Percentiles rank a stretch among this genome's conserved stretches.
These are phyloP conservation scores for Thalpophila matura DNA, from an alignment of 2,888 invertebrate genomes.

Conservation along the genomic window DNA sequence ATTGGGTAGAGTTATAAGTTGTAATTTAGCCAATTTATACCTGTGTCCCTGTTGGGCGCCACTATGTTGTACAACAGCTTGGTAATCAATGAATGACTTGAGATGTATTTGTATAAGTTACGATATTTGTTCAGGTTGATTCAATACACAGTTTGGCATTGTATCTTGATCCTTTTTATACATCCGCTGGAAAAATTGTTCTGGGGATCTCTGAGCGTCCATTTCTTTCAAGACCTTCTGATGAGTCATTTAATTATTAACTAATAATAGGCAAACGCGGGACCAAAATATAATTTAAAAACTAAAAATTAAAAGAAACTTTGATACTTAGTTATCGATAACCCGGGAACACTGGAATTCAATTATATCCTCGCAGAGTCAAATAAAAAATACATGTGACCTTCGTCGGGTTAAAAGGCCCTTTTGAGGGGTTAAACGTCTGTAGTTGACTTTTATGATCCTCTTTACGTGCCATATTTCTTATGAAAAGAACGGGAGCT, in stretches of 20 bases:
- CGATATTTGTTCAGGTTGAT: background rate
- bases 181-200: too few species aligned
- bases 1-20: slow-evolving; percentile 8
- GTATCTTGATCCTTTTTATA: background rate
- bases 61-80: slow-evolving; percentile 28
- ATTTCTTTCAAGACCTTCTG: too few species aligned
- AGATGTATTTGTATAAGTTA: background rate
- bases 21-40: slow-evolving; percentile 7
- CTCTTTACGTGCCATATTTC: slow-evolving; percentile 37
- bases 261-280: too few species aligned
- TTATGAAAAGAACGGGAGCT: slow-evolving; percentile 12
- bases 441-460: slow-evolving; percentile 38
- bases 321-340: background rate
- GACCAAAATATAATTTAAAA: background rate
- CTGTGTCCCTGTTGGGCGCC: slow-evolving; percentile 60
- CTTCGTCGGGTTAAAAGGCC: slow-evolving; percentile 35
- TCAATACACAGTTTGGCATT: background rate
- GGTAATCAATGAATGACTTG: slow-evolving; percentile 25
- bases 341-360: slow-evolving; percentile 28
- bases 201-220: too few species aligned
- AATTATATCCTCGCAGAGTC: slow-evolving; percentile 34
- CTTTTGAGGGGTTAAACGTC: slow-evolving; percentile 32
- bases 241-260: too few species aligned
- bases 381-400: slow-evolving; percentile 33
- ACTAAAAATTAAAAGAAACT: too few species aligned